Evolutionary conservation across 1,140 invertebrate genomes (phyloP).

Genomic region (Zelostemma sp.): DNA sequence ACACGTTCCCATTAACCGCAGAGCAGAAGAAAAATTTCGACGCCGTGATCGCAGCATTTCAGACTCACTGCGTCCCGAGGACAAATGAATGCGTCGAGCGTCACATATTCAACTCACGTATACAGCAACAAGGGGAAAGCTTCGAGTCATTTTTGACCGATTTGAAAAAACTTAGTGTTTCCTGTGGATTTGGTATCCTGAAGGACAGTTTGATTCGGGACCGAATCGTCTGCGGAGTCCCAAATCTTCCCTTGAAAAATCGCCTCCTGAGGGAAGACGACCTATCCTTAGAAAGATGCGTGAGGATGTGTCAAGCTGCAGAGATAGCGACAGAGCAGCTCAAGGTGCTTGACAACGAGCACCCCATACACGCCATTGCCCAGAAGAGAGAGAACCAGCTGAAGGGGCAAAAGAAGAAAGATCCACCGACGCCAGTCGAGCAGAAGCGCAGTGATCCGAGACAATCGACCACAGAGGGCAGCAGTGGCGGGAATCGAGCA

Average conservation of each 20-base stretch:
- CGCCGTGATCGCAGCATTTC: constrained; percentile 34
- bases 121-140: constrained; percentile 39
- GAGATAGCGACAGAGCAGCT: constrained; percentile 16
- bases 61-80: constrained; percentile 21
- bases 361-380: not conserved
- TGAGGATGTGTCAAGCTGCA: constrained; percentile 29
- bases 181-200: constrained; percentile 48
- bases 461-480: not conserved
- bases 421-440: not conserved
- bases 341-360: not conserved
- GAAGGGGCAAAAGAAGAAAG: not conserved
- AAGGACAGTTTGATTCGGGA: constrained; percentile 54
- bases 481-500: not conserved
- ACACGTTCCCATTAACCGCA: constrained; percentile 20
- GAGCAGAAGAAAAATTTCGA: constrained; percentile 11
- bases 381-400: not conserved
- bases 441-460: no score
- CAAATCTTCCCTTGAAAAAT: constrained; percentile 49
- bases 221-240: constrained; percentile 54
- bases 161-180: constrained; percentile 43
- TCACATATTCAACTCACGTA: constrained; percentile 45
- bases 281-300: constrained; percentile 44
- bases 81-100: constrained; percentile 33
- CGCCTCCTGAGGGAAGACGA: constrained; percentile 47
- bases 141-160: constrained; percentile 50